These are phyloP conservation scores for Cathartes aura DNA, from an alignment of 2,113 vertebrate species.

Conservation along the genomic window DNA sequence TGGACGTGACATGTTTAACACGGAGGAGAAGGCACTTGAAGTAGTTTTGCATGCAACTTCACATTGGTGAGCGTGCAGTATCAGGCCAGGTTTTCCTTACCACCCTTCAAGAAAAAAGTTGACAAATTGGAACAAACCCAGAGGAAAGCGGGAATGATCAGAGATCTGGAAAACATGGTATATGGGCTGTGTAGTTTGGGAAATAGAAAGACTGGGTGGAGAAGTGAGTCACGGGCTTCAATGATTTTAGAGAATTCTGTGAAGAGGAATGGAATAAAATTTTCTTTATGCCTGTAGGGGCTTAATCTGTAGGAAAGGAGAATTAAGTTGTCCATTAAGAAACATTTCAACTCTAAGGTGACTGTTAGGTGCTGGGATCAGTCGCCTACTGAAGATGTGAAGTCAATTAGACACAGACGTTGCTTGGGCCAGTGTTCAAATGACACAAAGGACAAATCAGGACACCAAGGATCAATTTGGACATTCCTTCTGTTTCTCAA, in stretches of 20 bases:
- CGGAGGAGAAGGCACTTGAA: not conserved
- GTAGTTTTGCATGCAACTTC: not conserved
- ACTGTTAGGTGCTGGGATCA: not conserved
- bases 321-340: not conserved
- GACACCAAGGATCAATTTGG: not conserved
- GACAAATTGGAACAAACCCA: not conserved
- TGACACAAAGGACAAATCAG: not conserved
- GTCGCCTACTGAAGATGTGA: not conserved
- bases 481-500: not conserved
- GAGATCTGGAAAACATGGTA: not conserved
- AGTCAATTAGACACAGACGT: not conserved
- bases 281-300: not conserved
- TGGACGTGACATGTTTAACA: not conserved
- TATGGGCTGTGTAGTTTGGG: not conserved
- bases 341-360: not conserved
- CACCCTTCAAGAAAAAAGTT: not conserved
- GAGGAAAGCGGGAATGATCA: not conserved
- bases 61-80: not conserved
- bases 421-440: not conserved
- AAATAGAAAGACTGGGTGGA: not conserved
- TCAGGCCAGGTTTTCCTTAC: not conserved
- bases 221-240: not conserved
- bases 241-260: not conserved
- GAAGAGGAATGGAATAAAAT: not conserved
- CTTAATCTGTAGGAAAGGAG: not conserved